A percentile compares a stretch with the other conserved stretches of the same genome.
Conservation (phyloP, 1,140 invertebrate species). For the Phthorimaea operculella region DNA sequence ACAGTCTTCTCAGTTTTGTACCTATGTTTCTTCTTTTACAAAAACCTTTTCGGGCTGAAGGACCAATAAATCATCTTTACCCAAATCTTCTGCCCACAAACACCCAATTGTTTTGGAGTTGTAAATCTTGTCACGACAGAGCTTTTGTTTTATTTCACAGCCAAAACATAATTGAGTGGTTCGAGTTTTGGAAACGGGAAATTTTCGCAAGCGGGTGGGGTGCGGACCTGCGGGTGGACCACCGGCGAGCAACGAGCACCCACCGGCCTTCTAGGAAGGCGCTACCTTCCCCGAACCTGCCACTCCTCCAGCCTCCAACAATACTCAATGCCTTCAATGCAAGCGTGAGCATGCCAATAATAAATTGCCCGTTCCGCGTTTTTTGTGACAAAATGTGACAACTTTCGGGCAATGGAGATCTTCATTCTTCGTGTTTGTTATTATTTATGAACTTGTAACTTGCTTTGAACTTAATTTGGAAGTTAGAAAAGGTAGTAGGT, state of each 20-base stretch:
- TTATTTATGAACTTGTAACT: no score
- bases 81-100: no score
- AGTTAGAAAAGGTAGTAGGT: no score
- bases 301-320: constrained; percentile 17
- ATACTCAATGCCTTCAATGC: constrained; percentile 18
- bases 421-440: no score
- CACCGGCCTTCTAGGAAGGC: constrained; percentile 52
- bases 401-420: neutral
- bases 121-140: neutral
- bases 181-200: constrained; percentile 8
- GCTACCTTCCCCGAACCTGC: constrained; percentile 50
- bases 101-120: no score
- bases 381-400: neutral
- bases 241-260: constrained; percentile 20
- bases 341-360: neutral
- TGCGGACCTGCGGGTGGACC: constrained; percentile 30
- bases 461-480: no score
- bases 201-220: constrained; percentile 30
- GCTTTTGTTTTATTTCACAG: neutral
- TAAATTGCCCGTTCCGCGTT: neutral
- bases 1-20: no score
- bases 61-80: no score
- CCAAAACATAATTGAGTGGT: neutral
- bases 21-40: no score
- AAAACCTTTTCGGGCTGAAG: no score